A percentile compares a stretch with the other conserved stretches of the same genome.
phyloP scores from a whole-genome alignment of 2,113 vertebrate species.

The Promerops cafer region DNA sequence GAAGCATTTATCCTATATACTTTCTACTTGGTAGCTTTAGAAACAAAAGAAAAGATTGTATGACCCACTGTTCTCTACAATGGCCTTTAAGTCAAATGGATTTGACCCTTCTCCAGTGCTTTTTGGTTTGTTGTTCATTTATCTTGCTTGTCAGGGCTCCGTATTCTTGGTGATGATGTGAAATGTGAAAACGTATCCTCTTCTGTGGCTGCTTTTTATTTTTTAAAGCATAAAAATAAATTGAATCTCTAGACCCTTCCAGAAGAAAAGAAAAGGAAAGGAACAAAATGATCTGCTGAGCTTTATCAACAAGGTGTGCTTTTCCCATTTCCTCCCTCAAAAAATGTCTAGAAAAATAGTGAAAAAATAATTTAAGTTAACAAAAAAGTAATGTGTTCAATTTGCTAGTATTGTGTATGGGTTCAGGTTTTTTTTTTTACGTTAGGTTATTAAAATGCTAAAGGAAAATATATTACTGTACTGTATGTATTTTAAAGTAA shows the following conservation, averaged over 20 bases:
- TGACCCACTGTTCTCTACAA: conserved; percentile 22
- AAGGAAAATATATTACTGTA: background rate
- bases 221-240: conserved; percentile 47
- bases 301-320: background rate
- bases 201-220: conserved; percentile 20
- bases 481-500: background rate
- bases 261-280: background rate
- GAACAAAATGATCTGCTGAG: background rate
- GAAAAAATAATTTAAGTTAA: background rate
- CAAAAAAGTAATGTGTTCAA: background rate
- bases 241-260: conserved; percentile 17
- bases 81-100: conserved; percentile 37
- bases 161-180: conserved; percentile 38
- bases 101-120: conserved; percentile 50
- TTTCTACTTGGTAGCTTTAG: conserved; percentile 17
- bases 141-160: conserved; percentile 55
- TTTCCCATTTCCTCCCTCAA: background rate
- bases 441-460: background rate
- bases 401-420: background rate
- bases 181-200: conserved; percentile 46
- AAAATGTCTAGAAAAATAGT: background rate
- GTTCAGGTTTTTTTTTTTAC: background rate
- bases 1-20: background rate
- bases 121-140: conserved; percentile 62
- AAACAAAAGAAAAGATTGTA: conserved; percentile 37